Conservation (phyloP, 2,888 invertebrate genomes). For the Limnephilus marmoratus region DNA sequence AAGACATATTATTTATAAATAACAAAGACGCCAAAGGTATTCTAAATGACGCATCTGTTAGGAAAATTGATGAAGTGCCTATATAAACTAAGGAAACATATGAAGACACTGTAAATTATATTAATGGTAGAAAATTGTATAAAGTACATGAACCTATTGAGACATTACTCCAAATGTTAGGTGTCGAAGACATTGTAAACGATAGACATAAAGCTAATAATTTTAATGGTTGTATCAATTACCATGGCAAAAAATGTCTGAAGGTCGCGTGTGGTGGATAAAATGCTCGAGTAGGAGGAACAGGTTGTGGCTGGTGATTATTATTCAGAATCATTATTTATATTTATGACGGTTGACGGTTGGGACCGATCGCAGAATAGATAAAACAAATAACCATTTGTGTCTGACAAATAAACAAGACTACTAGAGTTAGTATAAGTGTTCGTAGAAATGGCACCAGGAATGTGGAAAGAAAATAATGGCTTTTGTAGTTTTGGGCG, state of each 20-base stretch:
- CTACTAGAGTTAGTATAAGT: not conserved
- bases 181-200: not conserved
- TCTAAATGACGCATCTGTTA: no score
- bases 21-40: not conserved
- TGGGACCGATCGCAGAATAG: not conserved
- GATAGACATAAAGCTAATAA: not conserved
- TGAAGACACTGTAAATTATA: not conserved
- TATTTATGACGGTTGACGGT: not conserved
- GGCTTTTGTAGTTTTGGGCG: not conserved
- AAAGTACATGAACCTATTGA: not conserved
- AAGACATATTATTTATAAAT: not conserved
- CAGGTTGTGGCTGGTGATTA: not conserved
- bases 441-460: not conserved
- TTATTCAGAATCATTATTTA: not conserved
- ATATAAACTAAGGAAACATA: no score
- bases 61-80: no score
- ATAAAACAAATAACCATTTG: slow-evolving; percentile 12
- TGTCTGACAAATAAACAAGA: not conserved
- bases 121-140: not conserved
- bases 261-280: not conserved
- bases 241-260: slow-evolving; percentile 2
- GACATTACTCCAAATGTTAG: not conserved
- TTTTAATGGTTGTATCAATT: not conserved
- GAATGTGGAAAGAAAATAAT: not conserved
- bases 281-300: not conserved